These are phyloP conservation scores for Tenthredo livida DNA, from an alignment of 2,888 invertebrate species.

Conservation along the genomic window DNA sequence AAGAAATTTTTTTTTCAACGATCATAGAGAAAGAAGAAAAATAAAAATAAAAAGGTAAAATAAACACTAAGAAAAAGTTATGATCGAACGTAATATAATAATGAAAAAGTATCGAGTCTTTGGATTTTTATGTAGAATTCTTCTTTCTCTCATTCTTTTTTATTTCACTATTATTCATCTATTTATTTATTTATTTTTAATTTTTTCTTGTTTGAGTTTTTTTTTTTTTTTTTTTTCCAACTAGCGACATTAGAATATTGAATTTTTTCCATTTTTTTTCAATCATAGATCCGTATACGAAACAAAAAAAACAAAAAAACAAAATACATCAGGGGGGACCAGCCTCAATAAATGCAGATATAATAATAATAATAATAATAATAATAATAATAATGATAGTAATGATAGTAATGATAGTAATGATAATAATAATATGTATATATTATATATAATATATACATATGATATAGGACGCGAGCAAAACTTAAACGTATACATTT, in stretches of 20 bases:
- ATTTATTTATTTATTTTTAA: background rate
- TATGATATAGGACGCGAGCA: slow-evolving; percentile 2
- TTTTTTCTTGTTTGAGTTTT: no score
- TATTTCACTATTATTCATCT: background rate
- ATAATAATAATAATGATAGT: background rate
- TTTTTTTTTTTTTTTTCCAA: background rate
- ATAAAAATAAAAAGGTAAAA: background rate
- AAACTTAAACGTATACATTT: background rate
- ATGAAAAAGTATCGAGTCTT: background rate
- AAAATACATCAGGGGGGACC: background rate
- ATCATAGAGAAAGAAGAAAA: background rate
- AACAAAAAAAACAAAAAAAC: background rate
- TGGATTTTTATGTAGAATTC: background rate
- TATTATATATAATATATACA: background rate
- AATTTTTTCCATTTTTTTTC: background rate
- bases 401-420: background rate
- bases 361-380: background rate
- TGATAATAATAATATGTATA: background rate
- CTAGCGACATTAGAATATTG: background rate
- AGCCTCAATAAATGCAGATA: slow-evolving; percentile 10
- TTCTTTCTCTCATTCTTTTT: background rate
- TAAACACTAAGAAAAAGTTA: no score
- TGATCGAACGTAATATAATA: no score
- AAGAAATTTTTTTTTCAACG: background rate
- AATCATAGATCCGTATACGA: background rate